phyloP scores from a whole-genome alignment of 2,113 vertebrate species.

The Apodemus sylvaticus region DNA sequence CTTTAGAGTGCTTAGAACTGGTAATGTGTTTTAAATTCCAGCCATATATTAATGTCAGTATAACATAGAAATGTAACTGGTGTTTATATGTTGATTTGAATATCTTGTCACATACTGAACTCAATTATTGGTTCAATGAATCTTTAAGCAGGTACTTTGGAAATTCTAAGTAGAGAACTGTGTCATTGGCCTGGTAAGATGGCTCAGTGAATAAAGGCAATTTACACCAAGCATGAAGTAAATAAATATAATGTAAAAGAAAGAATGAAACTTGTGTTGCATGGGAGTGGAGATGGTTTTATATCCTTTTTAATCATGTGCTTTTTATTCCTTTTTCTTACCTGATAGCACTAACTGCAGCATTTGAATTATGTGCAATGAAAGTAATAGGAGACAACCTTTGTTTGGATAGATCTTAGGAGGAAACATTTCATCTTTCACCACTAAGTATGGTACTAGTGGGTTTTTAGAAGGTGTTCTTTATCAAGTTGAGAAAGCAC shows the following conservation, averaged over 20 bases:
- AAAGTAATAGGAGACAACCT: background rate
- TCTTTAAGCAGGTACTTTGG: slow-evolving; percentile 30
- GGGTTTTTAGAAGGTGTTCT: slow-evolving; percentile 17
- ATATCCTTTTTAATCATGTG: slow-evolving; percentile 21
- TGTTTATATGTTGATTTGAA: slow-evolving; percentile 27
- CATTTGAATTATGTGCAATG: background rate
- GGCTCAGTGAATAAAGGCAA: background rate
- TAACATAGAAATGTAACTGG: slow-evolving; percentile 19
- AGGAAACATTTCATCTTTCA: slow-evolving; percentile 19
- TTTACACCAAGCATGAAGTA: background rate
- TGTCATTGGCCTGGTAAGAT: background rate
- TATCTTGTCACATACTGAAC: background rate
- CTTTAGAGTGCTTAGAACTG: slow-evolving; percentile 24
- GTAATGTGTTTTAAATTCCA: slow-evolving; percentile 20
- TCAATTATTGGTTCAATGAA: slow-evolving; percentile 28
- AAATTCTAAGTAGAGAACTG: slow-evolving; percentile 32
- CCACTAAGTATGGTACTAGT: background rate
- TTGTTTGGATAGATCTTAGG: background rate
- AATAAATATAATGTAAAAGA: background rate
- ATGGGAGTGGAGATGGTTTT: background rate
- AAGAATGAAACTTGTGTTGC: background rate
- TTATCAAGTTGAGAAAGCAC: slow-evolving; percentile 17
- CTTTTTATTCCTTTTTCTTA: slow-evolving; percentile 52
- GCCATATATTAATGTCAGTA: slow-evolving; percentile 2
- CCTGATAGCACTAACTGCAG: slow-evolving; percentile 4